These are phyloP conservation scores for Oryzias dopingdopingensis DNA, from an alignment of 2,797 vertebrate genomes.

Conservation along the genomic window DNA sequence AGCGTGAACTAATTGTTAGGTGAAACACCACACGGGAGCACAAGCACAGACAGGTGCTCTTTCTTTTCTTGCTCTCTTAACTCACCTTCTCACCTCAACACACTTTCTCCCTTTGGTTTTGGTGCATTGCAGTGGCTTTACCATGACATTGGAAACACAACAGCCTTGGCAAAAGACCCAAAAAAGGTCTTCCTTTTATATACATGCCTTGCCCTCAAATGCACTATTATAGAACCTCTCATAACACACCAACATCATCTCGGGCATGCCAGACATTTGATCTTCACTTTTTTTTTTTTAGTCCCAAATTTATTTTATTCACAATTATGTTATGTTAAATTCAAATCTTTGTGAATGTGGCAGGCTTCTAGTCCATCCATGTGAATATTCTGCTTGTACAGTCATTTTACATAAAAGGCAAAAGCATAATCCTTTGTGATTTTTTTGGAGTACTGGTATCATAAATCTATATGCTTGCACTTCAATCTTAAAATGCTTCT, in stretches of 20 bases:
- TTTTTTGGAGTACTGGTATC: neutral
- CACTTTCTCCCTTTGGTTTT: conserved; percentile 78
- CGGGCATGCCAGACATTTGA: conserved; percentile 9
- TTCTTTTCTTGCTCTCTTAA: conserved; percentile 39
- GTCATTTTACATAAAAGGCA: conserved; percentile 47
- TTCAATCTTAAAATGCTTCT: too few relatives aligned
- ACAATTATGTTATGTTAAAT: conserved; percentile 41
- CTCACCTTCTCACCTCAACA: conserved; percentile 67
- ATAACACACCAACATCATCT: neutral
- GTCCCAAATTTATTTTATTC: conserved; percentile 43
- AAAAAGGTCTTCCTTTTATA: conserved; percentile 61
- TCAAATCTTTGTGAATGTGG: conserved; percentile 63
- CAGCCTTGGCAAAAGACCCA: conserved; percentile 74
- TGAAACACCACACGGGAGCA: too few relatives aligned
- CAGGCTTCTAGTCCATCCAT: conserved; percentile 40
- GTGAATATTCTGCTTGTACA: conserved; percentile 56
- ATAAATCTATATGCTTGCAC: too few relatives aligned
- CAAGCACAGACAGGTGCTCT: conserved; percentile 9
- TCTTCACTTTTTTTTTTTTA: conserved; percentile 50
- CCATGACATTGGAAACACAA: conserved; percentile 76
- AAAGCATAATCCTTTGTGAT: neutral
- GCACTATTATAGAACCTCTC: conserved; percentile 22
- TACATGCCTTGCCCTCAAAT: neutral
- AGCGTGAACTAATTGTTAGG: too few relatives aligned
- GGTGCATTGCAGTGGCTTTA: conserved; percentile 83